phyloP scores from a whole-genome alignment of 2,113 vertebrate genomes.

The Amblyornis subalaris region DNA sequence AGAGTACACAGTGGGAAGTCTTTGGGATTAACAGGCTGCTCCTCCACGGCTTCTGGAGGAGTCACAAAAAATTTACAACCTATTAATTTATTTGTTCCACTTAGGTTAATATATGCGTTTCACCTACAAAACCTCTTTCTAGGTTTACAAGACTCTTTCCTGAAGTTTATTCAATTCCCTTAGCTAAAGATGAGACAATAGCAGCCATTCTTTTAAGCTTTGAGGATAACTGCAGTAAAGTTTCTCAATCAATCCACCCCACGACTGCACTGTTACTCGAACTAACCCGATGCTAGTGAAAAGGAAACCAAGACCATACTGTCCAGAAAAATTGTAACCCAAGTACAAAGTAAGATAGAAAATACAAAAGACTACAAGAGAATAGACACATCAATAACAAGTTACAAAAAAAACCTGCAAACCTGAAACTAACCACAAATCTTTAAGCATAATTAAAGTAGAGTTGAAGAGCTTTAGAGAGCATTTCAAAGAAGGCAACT shows the following conservation, averaged over 20 bases:
- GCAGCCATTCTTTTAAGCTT: not conserved
- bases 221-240: not conserved
- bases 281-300: accelerated
- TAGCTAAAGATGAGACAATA: not conserved
- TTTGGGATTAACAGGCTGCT: not conserved
- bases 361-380: not conserved
- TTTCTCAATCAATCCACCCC: not conserved
- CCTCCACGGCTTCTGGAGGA: not conserved
- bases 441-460: not conserved
- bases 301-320: not conserved
- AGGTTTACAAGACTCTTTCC: not conserved
- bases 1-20: not conserved
- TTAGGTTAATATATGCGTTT: accelerated
- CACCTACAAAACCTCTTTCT: not conserved
- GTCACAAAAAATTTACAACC: not conserved
- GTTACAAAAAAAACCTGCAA: not conserved
- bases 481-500: not conserved
- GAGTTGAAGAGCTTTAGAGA: not conserved
- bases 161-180: not conserved
- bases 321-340: not conserved
- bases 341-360: not conserved
- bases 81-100: not conserved
- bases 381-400: not conserved
- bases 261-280: not conserved
- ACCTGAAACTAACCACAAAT: not conserved